phyloP scores from a whole-genome alignment of 2,113 vertebrate species.

The Odocoileus virginianus region DNA sequence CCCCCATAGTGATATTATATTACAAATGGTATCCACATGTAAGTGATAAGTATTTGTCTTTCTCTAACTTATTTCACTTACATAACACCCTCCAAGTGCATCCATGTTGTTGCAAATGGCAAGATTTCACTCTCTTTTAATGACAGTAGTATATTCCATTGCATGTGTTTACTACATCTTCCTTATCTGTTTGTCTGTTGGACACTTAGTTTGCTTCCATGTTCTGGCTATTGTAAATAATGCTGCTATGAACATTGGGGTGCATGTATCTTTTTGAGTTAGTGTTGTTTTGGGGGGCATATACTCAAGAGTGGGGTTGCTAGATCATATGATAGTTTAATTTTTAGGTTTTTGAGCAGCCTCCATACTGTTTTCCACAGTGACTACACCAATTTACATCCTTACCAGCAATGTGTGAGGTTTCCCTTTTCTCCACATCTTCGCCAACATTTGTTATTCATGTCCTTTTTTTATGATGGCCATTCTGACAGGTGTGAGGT shows the following conservation, averaged over 20 bases:
- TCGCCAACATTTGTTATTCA: fast-evolving
- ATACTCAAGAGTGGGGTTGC: not conserved
- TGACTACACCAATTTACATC: fast-evolving
- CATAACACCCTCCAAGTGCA: not conserved
- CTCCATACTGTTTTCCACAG: not conserved
- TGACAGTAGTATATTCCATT: fast-evolving
- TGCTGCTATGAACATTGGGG: not conserved
- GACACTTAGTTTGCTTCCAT: not conserved
- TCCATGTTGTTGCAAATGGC: not conserved
- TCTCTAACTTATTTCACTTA: not conserved
- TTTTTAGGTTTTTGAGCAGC: no score
- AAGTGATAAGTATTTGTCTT: not conserved
- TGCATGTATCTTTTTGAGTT: not conserved
- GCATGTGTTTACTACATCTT: fast-evolving
- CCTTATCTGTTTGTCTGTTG: not conserved
- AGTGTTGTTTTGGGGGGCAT: not conserved
- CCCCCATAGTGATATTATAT: not conserved
- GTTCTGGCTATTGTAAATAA: not conserved
- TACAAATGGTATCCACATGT: not conserved
- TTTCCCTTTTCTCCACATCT: not conserved
- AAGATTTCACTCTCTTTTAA: not conserved
- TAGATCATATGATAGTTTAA: no score
- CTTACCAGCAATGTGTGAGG: fast-evolving
- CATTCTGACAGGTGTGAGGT: not conserved
- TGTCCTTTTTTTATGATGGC: not conserved